Evolutionary conservation across 2,888 invertebrate species (phyloP).

Genomic region (Dorcus parallelipipedus): DNA sequence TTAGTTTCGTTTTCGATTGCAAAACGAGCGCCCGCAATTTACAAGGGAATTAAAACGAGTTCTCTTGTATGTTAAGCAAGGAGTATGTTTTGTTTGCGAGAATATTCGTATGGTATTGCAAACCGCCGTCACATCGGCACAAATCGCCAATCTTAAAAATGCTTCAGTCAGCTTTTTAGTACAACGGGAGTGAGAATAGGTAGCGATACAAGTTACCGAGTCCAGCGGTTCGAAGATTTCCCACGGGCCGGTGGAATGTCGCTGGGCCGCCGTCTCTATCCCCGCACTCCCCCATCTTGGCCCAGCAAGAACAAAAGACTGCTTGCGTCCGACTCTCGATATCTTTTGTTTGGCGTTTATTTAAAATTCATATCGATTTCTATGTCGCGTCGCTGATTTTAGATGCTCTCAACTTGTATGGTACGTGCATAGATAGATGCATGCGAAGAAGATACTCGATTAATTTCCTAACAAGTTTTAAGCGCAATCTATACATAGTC

Average conservation of each 20-base stretch:
- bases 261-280: slow-evolving; percentile 35
- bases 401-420: not conserved
- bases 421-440: not conserved
- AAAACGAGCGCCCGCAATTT: not conserved
- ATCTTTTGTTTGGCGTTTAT: slow-evolving; percentile 35
- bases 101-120: slow-evolving; percentile 16
- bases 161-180: slow-evolving; percentile 40
- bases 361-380: slow-evolving; percentile 19
- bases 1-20: not conserved
- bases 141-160: slow-evolving; percentile 39
- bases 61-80: slow-evolving; percentile 13
- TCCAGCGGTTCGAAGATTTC: slow-evolving; percentile 35
- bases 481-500: slow-evolving; percentile 7
- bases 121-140: slow-evolving; percentile 18
- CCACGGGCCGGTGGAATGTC: slow-evolving; percentile 45
- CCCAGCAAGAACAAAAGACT: slow-evolving; percentile 40
- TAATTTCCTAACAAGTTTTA: not conserved
- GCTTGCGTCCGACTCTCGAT: slow-evolving; percentile 35
- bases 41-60: slow-evolving; percentile 11
- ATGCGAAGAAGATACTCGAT: not conserved
- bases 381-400: slow-evolving; percentile 5
- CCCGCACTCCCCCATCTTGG: slow-evolving; percentile 31
- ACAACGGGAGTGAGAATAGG: slow-evolving; percentile 43
- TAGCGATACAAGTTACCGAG: slow-evolving; percentile 36
- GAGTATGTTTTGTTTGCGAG: slow-evolving; percentile 10